A percentile compares a stretch with the other conserved stretches of the same genome.
phyloP scores from a whole-genome alignment of 2,797 vertebrate genomes.

The Leuciscus waleckii region DNA sequence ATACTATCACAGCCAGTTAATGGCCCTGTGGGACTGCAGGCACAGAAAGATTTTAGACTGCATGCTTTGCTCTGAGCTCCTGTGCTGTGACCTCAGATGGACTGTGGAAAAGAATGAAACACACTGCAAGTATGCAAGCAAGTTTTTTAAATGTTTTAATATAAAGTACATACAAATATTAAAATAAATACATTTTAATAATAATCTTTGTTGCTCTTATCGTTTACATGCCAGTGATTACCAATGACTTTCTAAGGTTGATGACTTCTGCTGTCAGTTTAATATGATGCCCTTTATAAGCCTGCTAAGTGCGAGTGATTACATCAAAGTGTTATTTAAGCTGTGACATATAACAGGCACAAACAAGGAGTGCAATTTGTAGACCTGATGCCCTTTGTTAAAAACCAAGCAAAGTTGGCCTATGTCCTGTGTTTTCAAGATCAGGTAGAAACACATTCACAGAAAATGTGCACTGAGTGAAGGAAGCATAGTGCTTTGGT shows the following conservation, averaged over 20 bases:
- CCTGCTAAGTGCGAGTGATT: background rate
- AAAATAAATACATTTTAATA: background rate
- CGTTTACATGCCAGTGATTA: background rate
- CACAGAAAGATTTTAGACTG: constrained; percentile 7
- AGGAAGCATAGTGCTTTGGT: too few relatives aligned
- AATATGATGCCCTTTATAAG: background rate
- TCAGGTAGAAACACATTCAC: background rate
- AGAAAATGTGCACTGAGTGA: background rate
- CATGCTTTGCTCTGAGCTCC: constrained; percentile 13
- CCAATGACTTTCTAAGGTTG: background rate
- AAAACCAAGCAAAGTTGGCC: background rate
- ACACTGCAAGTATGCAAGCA: background rate
- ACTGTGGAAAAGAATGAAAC: constrained; percentile 12
- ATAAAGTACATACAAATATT: background rate
- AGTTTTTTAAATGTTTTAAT: background rate
- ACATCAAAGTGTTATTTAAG: too few relatives aligned
- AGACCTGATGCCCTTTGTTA: background rate
- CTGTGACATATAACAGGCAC: background rate
- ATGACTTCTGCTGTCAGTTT: background rate
- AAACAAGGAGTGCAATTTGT: background rate
- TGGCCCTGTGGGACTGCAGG: constrained; percentile 12
- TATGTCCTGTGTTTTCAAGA: background rate
- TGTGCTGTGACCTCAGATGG: constrained; percentile 28
- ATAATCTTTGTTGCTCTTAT: background rate
- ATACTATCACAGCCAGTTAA: constrained; percentile 29